Base-by-base conservation (phyloP, 2,888 invertebrate species). In the Graphium colonna region DNA sequence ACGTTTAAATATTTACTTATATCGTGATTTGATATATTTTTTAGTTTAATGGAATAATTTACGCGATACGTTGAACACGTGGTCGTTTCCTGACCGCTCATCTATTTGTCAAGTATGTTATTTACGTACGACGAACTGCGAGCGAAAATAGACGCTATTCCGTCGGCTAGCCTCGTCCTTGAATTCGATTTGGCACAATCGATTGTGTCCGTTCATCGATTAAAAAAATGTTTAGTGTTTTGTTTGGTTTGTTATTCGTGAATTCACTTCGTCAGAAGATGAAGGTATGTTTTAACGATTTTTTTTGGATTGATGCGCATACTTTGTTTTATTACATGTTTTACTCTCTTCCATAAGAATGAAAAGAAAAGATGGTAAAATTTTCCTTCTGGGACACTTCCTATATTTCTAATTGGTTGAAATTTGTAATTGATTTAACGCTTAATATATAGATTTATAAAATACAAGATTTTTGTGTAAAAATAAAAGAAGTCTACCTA, bases 61-160 rank as follows among this genome's bases (percentile, higher is more conserved):
- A 5, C 26, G 26, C 8, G 13, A 38, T 38, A 15, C 13, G 38
- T 12, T 12, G 12, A 10, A 17, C 40, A 21, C 40, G 31, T 12
- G 18, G 15, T 18, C 45, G 18, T 33, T 1, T 10, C 10, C 17
- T 17, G 18, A 45, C 33, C 33, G 36, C 10, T 36, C n/a, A 17
- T 33, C 45, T 36, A 38, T 55, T 50, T 57, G 47, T 53, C 38
- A 31, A 13, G 26, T 15, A 63, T n/a, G n/a, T n/a, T 62, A 60
- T 56, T 54, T 61, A 58, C 57, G 54, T 51, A 53, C 51, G 52
- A 52, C 49, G 44, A 57, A 53, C 57, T 65, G 62, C 69, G 70
- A 69, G 51, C 51, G 33, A 58, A 55, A 58, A 55, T 51, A 55
- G 47, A 54, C 21, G 26, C 18, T 31, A 43, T 46, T 28, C 48